Evolutionary conservation across 2,797 vertebrate genomes (phyloP).

Genomic region (Danio albolineatus): DNA sequence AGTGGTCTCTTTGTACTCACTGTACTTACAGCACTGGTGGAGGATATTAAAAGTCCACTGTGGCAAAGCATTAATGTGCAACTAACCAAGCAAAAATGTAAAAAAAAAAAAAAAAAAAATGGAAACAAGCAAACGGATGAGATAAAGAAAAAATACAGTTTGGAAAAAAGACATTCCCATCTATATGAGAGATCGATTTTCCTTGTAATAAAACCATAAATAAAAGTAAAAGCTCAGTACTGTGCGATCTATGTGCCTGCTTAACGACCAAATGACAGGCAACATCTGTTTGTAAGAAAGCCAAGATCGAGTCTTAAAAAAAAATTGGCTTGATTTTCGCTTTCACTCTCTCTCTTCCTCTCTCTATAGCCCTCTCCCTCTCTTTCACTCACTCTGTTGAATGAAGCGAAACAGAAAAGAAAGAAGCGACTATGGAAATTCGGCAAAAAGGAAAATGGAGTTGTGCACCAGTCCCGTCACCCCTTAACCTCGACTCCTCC

Average conservation of each 20-base stretch:
- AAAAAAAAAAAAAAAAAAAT: constrained; percentile 3
- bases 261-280: constrained; percentile 88
- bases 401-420: constrained; percentile 70
- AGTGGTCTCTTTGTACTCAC: constrained; percentile 58
- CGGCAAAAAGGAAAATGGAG: constrained; percentile 74
- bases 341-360: constrained; percentile 69
- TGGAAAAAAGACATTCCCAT: constrained; percentile 56
- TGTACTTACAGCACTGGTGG: constrained; percentile 57
- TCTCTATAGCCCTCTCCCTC: constrained; percentile 61
- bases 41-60: constrained; percentile 59
- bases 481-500: constrained; percentile 76
- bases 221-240: constrained; percentile 70
- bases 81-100: constrained; percentile 19
- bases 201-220: constrained; percentile 60
- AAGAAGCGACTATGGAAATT: constrained; percentile 73
- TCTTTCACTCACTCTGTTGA: constrained; percentile 72
- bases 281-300: constrained; percentile 93
- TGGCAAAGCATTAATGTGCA: constrained; percentile 56
- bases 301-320: constrained; percentile 82
- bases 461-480: constrained; percentile 79
- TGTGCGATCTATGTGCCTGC: constrained; percentile 82
- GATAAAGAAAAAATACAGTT: constrained; percentile 37
- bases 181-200: constrained; percentile 68
- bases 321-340: constrained; percentile 76
- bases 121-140: constrained; percentile 48